Percentiles rank a stretch among this genome's conserved stretches.
phyloP scores from a whole-genome alignment of 2,888 invertebrate genomes.

The Aquatica leii region DNA sequence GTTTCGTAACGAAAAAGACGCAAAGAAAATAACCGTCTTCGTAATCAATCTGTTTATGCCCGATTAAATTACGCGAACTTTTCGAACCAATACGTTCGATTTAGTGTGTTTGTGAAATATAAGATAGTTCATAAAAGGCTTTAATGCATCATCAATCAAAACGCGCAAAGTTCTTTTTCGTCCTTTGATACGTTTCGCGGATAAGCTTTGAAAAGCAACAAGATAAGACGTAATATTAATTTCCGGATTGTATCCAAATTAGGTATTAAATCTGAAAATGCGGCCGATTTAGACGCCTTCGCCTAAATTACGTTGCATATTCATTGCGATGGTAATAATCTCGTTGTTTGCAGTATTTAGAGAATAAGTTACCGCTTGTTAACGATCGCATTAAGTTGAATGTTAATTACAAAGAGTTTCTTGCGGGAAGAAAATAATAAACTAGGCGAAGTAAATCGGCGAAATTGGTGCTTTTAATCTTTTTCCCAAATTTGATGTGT shows the following conservation, averaged over 20 bases:
- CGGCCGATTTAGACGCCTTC: slow-evolving; percentile 32
- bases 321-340: slow-evolving; percentile 35
- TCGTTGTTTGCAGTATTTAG: slow-evolving; percentile 29
- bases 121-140: slow-evolving; percentile 29
- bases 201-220: slow-evolving; percentile 2
- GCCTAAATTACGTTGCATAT: slow-evolving; percentile 36
- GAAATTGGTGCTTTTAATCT: neutral
- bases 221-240: slow-evolving; percentile 3
- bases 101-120: slow-evolving; percentile 30
- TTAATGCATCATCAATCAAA: slow-evolving; percentile 33
- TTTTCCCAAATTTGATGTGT: neutral
- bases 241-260: slow-evolving; percentile 25
- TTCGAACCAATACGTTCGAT: slow-evolving; percentile 22
- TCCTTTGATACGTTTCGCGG: neutral
- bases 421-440: slow-evolving; percentile 20
- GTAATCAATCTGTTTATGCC: slow-evolving; percentile 34
- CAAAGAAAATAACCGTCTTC: too few relatives aligned
- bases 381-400: slow-evolving; percentile 25
- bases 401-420: slow-evolving; percentile 18
- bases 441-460: neutral
- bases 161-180: slow-evolving; percentile 15
- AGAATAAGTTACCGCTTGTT: slow-evolving; percentile 25
- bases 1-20: neutral
- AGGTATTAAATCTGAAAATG: slow-evolving; percentile 31
- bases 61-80: slow-evolving; percentile 29